Base-by-base conservation (phyloP, 1,140 invertebrate genomes). In the Orius insidiosus region DNA sequence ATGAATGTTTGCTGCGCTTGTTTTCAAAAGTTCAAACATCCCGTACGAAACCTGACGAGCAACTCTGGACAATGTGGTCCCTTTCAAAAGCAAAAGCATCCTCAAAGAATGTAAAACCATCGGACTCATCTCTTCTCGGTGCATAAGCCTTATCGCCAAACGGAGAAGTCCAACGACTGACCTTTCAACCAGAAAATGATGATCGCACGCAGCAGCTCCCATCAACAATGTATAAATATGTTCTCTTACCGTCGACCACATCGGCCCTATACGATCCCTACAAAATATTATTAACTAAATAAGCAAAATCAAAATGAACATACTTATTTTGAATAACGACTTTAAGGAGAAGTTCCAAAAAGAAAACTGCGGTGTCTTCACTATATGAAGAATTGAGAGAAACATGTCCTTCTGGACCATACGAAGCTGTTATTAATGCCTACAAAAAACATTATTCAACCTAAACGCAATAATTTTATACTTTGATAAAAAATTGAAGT, bases 1-100 rank as follows among this genome's bases (percentile, higher is more conserved):
- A 61, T 96, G 92, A 55, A 98, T 90, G 63, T 96, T 96, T 47
- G 94, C 89, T 0, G 93, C 93, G 10, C 86, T 89, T 4, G 86
- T 90, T 63, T 89, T 85, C 41, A 97, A 66, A 13, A 97, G 60
- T 57, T 95, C 86, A 61, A 88, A 87, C 4, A 95, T 63, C 1
- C 89, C 90, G 60, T 76, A 89, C 0, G 88, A 78, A 47, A 95
- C 78, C 62, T 94, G 80, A 3, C 74, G 62, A 1, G 79, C 76
- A 50, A 89, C 78, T 47, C 74, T 63, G 51, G 75, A 71, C 48
- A 89, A 65, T 8, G 83, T 71, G 18, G 66, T 61, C 18, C 77
- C 72, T 53, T 85, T 81, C 45, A 89, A 67, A 31, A 78, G 63
- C 32, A 90, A 64, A 13, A 93, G 60, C 65, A 89, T 76, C 42